These are phyloP conservation scores for Stegodyphus mimosarum DNA, from an alignment of 1,140 invertebrate genomes.

Conservation along the genomic window DNA sequence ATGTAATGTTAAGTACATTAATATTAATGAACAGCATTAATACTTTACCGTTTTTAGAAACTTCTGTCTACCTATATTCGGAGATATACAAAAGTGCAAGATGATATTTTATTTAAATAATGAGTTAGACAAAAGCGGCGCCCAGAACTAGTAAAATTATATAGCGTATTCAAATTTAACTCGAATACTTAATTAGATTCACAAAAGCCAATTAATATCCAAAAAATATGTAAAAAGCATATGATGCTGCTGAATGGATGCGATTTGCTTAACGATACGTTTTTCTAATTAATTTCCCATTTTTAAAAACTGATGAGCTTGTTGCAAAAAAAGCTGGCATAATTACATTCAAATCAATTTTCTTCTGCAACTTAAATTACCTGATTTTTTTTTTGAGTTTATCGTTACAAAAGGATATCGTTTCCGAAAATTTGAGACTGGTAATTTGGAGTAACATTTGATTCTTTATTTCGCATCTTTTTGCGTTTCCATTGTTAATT, in stretches of 20 bases:
- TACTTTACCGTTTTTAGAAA: too few relatives aligned
- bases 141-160: too few relatives aligned
- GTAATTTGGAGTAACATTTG: background rate
- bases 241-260: slow-evolving; percentile 2
- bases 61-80: too few relatives aligned
- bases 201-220: slow-evolving; percentile 9
- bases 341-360: slow-evolving; percentile 39
- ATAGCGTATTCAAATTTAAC: too few relatives aligned
- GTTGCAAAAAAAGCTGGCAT: slow-evolving; percentile 6
- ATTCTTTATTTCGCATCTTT: background rate
- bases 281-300: slow-evolving; percentile 38
- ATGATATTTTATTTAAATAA: too few relatives aligned
- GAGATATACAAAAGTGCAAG: too few relatives aligned
- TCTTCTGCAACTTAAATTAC: background rate
- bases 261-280: slow-evolving; percentile 15
- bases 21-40: too few relatives aligned
- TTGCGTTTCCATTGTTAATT: background rate
- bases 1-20: too few relatives aligned
- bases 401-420: background rate
- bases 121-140: too few relatives aligned
- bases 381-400: background rate
- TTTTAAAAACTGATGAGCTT: slow-evolving; percentile 27
- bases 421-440: slow-evolving; percentile 1
- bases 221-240: slow-evolving; percentile 3
- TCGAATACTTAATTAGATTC: background rate